Conservation (phyloP, 2,888 invertebrate species). For the Nysson spinosus region DNA sequence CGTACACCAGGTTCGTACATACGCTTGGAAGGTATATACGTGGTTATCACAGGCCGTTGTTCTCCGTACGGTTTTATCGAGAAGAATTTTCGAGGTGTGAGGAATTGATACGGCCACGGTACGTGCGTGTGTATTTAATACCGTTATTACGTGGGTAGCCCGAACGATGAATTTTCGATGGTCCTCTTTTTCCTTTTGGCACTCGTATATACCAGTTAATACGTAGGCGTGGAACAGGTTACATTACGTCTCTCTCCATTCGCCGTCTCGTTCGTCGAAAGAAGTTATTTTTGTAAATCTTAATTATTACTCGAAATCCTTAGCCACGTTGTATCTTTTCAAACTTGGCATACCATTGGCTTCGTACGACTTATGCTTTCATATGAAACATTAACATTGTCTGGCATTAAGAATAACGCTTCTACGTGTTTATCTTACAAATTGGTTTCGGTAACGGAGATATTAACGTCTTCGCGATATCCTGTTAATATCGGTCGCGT, state of each 20-base stretch:
- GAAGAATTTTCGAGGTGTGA: conserved; percentile 12
- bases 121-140: conserved; percentile 20
- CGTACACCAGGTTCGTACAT: conserved; percentile 18
- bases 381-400: too few species aligned
- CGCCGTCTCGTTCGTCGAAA: conserved; percentile 6
- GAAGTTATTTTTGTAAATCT: conserved; percentile 16
- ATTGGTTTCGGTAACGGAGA: conserved; percentile 34
- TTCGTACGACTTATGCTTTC: too few species aligned
- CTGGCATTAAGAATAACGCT: too few species aligned
- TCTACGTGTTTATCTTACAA: conserved; percentile 16
- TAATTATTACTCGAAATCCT: conserved; percentile 4
- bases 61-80: conserved; percentile 41
- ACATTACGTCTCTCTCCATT: not conserved
- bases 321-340: not conserved
- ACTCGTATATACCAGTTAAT: not conserved
- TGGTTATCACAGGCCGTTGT: conserved; percentile 41
- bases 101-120: not conserved
- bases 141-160: conserved; percentile 51
- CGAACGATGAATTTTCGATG: conserved; percentile 33
- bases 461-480: conserved; percentile 29
- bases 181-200: conserved; percentile 1
- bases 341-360: not conserved
- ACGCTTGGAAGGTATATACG: conserved; percentile 26
- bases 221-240: conserved; percentile 35
- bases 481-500: conserved; percentile 32